Percentiles rank a stretch among this genome's conserved stretches.
These are phyloP conservation scores for Danio kyathit DNA, from an alignment of 2,797 vertebrate genomes.

Conservation along the genomic window DNA sequence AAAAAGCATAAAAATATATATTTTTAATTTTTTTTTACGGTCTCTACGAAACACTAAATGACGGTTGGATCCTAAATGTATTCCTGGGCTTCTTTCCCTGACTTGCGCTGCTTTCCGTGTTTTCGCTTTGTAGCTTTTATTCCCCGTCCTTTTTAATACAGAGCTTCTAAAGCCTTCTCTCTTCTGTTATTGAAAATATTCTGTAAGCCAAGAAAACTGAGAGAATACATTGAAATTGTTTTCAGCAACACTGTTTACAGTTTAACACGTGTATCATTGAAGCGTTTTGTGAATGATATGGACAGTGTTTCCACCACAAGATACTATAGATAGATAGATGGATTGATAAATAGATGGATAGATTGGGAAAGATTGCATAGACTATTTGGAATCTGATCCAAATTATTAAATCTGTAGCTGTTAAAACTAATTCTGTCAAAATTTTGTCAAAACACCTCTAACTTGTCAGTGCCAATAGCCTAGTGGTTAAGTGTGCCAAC, in stretches of 20 bases:
- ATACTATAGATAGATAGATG: too few species aligned
- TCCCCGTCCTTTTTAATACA: not conserved
- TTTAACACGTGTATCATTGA: not conserved
- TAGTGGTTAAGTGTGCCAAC: too few species aligned
- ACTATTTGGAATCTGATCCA: too few species aligned
- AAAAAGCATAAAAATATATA: constrained; percentile 6
- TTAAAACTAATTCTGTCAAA: too few species aligned
- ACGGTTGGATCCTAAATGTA: constrained; percentile 16
- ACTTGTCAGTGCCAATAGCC: too few species aligned
- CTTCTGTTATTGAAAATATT: constrained; percentile 24
- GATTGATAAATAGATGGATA: too few species aligned
- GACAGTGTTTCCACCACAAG: too few species aligned
- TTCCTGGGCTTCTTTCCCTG: constrained; percentile 9
- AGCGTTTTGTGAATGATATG: not conserved
- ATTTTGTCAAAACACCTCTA: too few species aligned
- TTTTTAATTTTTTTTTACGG: not conserved
- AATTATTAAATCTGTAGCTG: too few species aligned
- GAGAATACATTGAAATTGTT: not conserved
- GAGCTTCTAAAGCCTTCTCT: not conserved
- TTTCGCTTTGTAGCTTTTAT: not conserved
- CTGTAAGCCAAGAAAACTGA: not conserved
- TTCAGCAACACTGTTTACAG: too few species aligned
- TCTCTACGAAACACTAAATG: constrained; percentile 13
- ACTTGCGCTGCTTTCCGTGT: not conserved
- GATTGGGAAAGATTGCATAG: too few species aligned